Evolutionary conservation across 1,140 invertebrate species (phyloP), one percentile per base, ranked within the genome.

Genomic region (Nephila pilipes): DNA sequence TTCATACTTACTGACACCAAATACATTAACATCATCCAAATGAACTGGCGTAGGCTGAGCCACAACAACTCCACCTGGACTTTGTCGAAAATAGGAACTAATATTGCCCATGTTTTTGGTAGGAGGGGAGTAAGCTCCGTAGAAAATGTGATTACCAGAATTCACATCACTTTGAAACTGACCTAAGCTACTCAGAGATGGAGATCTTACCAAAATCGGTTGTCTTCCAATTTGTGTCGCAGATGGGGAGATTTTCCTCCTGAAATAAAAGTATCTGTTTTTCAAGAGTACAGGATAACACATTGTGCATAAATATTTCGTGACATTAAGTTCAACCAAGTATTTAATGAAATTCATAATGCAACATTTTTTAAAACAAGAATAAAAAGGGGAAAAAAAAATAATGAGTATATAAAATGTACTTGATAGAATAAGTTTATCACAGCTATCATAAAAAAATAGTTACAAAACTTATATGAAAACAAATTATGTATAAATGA

Each of bases 241-340:
- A 57, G 63, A 65, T 6, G 92, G 92, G 87, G 69, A 93, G 85
- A 93, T 85, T 29, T 93, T 93, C 38, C 92, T 88, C 79, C 92
- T 93, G 87, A 1, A 83, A 81, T n/a, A 20, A n/a, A 81, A 36
- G 12, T 69, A 8, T 32, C 14, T 4, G n/a, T n/a, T n/a, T n/a
- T n/a, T n/a, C n/a, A n/a, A n/a, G n/a, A n/a, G n/a, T n/a, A n/a
- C n/a, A n/a, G n/a, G n/a, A n/a, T n/a, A n/a, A n/a, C n/a, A n/a
- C n/a, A n/a, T n/a, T n/a, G n/a, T n/a, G n/a, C n/a, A n/a, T n/a
- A n/a, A n/a, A n/a, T n/a, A n/a, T n/a, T n/a, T n/a, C n/a, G n/a
- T n/a, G n/a, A n/a, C n/a, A n/a, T n/a, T n/a, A n/a, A 46, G 46
- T 46, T 1, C 2, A 46, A 46, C 4, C 46, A 46, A 46, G 12